Evolutionary conservation across 2,797 vertebrate genomes (phyloP).

Genomic region (Spea hammondii): DNA sequence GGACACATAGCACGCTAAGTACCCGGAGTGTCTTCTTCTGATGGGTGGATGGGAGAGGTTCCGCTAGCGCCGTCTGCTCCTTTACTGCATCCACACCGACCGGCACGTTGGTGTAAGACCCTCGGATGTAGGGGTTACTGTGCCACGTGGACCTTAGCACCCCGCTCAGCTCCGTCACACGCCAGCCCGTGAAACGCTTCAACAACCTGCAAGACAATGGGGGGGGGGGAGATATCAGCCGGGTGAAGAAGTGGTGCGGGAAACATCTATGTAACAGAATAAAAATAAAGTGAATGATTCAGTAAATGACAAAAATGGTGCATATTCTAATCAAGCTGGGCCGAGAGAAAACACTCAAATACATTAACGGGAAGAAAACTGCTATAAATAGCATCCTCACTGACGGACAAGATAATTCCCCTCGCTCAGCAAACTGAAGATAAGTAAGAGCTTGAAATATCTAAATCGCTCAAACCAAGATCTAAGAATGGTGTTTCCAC

Average conservation of each 20-base stretch:
- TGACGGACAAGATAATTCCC: conserved; percentile 5
- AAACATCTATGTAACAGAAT: neutral
- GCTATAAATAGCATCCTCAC: conserved; percentile 4
- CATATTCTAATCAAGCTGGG: conserved; percentile 4
- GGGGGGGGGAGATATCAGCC: neutral
- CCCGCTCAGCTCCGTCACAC: conserved; percentile 56
- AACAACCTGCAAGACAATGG: conserved; percentile 54
- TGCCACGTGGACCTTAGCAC: conserved; percentile 61
- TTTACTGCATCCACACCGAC: conserved; percentile 56
- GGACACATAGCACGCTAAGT: neutral
- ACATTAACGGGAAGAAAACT: neutral
- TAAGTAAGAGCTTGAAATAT: conserved; percentile 26
- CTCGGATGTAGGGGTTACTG: conserved; percentile 55
- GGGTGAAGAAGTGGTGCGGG: neutral
- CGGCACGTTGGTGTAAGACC: conserved; percentile 64
- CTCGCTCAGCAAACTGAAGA: conserved; percentile 18
- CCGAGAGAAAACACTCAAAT: neutral
- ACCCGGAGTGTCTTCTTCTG: conserved; percentile 25
- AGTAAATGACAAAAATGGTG: conserved; percentile 7
- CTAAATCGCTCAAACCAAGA: neutral
- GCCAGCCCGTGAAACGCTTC: conserved; percentile 61
- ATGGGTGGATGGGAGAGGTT: conserved; percentile 56
- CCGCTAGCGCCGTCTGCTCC: conserved; percentile 57
- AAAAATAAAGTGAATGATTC: conserved; percentile 23
- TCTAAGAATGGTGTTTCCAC: conserved; percentile 1